Evolutionary conservation across 2,888 invertebrate genomes (phyloP).

Genomic region (Aleiodes alternator): DNA sequence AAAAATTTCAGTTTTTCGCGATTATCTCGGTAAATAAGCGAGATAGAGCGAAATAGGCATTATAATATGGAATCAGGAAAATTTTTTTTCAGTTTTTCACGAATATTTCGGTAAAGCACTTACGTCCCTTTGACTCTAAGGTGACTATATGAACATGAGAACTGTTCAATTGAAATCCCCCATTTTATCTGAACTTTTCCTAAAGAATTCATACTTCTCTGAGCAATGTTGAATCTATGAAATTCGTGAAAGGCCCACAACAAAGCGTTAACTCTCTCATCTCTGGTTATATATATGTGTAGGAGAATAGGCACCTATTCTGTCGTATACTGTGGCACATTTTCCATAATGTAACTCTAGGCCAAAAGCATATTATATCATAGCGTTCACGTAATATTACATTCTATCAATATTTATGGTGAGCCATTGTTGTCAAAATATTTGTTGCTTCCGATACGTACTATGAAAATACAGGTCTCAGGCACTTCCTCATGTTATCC

Average conservation of each 20-base stretch:
- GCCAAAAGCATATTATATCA: constrained; percentile 47
- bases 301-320: constrained; percentile 38
- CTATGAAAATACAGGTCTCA: constrained; percentile 32
- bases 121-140: too few relatives aligned
- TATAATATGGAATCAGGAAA: too few relatives aligned
- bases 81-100: too few relatives aligned
- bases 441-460: constrained; percentile 39
- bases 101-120: too few relatives aligned
- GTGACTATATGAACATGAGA: too few relatives aligned
- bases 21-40: too few relatives aligned
- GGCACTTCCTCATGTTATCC: constrained; percentile 18
- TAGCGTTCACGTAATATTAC: constrained; percentile 44
- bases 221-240: not conserved
- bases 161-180: too few relatives aligned
- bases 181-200: too few relatives aligned
- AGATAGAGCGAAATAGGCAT: too few relatives aligned
- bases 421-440: constrained; percentile 51
- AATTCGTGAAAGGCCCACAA: not conserved
- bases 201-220: too few relatives aligned
- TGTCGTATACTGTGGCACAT: constrained; percentile 1
- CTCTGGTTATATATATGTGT: not conserved
- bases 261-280: not conserved
- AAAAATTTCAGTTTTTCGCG: too few relatives aligned
- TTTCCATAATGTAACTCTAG: constrained; percentile 17
- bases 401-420: constrained; percentile 36